Conservation (phyloP, 2,888 invertebrate genomes). For the Caenorhabditis virilis region DNA sequence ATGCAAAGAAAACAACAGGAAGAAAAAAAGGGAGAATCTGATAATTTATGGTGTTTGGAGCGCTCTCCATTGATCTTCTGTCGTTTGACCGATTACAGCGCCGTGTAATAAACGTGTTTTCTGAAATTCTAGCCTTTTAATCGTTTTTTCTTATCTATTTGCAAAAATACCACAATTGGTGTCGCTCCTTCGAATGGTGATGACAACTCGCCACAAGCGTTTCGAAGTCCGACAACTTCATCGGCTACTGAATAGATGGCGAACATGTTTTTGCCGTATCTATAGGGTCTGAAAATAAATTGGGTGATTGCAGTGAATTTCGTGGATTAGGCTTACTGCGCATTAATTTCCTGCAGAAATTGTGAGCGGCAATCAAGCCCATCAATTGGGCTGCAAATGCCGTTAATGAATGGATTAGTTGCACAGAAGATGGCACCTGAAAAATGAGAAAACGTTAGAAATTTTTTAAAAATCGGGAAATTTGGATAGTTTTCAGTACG, state of each 20-base stretch:
- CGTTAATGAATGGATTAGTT: constrained; percentile 18
- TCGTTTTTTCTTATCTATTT: background rate
- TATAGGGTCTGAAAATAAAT: constrained; percentile 22
- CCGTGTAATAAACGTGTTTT: constrained; percentile 25
- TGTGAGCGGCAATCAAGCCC: constrained; percentile 31
- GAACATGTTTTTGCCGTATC: constrained; percentile 41
- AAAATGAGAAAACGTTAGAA: too few relatives aligned
- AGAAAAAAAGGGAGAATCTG: background rate
- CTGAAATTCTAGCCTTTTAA: background rate
- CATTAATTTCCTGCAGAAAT: constrained; percentile 35
- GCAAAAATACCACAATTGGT: constrained; percentile 15
- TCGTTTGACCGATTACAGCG: constrained; percentile 36
- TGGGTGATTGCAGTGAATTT: background rate
- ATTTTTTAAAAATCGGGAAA: too few relatives aligned
- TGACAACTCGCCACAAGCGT: constrained; percentile 27
- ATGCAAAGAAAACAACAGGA: too few relatives aligned
- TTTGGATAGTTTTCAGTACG: too few relatives aligned
- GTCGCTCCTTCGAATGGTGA: constrained; percentile 30
- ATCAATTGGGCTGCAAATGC: constrained; percentile 28
- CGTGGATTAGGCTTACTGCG: constrained; percentile 21
- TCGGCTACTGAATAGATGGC: constrained; percentile 38
- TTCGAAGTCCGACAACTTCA: constrained; percentile 31
- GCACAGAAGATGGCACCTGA: constrained; percentile 29
- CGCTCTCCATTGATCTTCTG: constrained; percentile 36
- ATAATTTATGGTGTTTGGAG: constrained; percentile 23